These are phyloP conservation scores for Noctuana brunneofusca DNA, from an alignment of 2,888 invertebrate species.

Conservation along the genomic window DNA sequence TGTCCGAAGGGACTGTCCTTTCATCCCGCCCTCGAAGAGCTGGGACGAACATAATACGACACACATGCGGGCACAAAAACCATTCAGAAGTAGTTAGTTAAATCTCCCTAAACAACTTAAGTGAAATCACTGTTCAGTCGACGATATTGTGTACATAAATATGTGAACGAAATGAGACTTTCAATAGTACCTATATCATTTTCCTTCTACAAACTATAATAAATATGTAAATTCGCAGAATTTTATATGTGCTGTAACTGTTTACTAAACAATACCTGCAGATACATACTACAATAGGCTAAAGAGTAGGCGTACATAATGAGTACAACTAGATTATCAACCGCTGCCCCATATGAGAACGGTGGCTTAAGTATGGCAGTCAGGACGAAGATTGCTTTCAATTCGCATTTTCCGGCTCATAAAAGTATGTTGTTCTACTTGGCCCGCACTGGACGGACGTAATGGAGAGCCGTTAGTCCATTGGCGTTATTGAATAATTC, in stretches of 20 bases:
- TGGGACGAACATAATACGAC: conserved; percentile 51
- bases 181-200: neutral
- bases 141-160: neutral
- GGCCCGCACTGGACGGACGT: conserved; percentile 67
- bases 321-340: conserved; percentile 23
- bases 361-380: conserved; percentile 58
- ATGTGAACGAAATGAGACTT: neutral
- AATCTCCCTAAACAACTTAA: conserved; percentile 14
- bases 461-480: conserved; percentile 78
- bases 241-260: no score
- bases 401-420: conserved; percentile 80
- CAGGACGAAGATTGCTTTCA: conserved; percentile 76
- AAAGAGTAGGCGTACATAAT: conserved; percentile 12
- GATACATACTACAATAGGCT: neutral
- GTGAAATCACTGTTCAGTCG: conserved; percentile 3
- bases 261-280: no score
- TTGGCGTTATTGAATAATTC: conserved; percentile 81
- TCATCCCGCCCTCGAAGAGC: conserved; percentile 48
- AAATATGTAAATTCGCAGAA: no score
- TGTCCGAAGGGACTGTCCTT: conserved; percentile 59
- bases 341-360: conserved; percentile 44
- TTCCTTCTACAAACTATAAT: no score
- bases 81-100: conserved; percentile 21
- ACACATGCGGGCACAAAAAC: conserved; percentile 65
- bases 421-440: conserved; percentile 75